These are phyloP conservation scores for Vireo altiloquus DNA, from an alignment of 2,113 vertebrate genomes.

Conservation along the genomic window DNA sequence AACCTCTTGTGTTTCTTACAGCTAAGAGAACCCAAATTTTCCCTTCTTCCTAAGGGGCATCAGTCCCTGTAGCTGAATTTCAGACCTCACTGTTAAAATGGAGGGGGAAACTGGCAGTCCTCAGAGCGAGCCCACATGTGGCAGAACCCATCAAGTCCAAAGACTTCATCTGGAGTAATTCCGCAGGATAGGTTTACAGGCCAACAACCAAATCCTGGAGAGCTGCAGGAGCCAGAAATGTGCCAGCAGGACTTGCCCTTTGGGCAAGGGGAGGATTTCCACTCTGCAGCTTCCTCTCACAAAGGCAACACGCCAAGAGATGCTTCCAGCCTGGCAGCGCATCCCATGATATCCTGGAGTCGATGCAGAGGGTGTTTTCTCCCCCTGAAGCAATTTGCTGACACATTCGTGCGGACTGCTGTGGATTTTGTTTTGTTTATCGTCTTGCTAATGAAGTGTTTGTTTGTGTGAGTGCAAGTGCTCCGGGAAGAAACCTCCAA, in stretches of 20 bases:
- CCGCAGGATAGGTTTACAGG: not conserved
- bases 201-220: not conserved
- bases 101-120: not conserved
- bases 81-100: not conserved
- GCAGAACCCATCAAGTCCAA: not conserved
- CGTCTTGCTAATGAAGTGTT: conserved; percentile 3
- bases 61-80: not conserved
- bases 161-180: not conserved
- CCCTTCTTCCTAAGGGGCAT: not conserved
- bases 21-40: not conserved
- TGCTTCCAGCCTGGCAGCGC: not conserved
- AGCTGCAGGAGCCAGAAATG: not conserved
- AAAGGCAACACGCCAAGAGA: not conserved
- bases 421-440: conserved; percentile 34
- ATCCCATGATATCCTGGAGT: not conserved
- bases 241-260: not conserved
- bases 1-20: not conserved
- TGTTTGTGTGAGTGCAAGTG: not conserved
- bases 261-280: not conserved
- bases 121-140: not conserved
- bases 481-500: not conserved
- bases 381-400: conserved; percentile 10
- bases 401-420: not conserved
- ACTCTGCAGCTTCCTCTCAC: not conserved
- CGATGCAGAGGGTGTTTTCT: not conserved